A percentile compares a stretch with the other conserved stretches of the same genome.
Conservation (phyloP, 2,113 vertebrate genomes). For the Pagrus major region DNA sequence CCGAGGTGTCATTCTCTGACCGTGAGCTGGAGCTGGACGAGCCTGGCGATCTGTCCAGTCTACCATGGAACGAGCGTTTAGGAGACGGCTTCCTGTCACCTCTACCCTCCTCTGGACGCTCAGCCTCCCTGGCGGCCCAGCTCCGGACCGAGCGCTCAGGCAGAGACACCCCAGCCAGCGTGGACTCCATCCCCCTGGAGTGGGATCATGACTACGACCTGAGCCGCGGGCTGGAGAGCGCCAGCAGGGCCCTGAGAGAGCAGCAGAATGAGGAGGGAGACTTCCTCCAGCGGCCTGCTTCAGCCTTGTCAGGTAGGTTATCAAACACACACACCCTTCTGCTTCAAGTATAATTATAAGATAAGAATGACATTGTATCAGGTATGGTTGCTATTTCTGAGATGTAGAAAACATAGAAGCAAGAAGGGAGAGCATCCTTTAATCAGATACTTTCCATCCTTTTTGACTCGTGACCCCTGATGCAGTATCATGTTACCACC, state of each 20-base stretch:
- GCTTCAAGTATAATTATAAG: neutral
- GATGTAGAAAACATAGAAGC: neutral
- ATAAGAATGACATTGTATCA: neutral
- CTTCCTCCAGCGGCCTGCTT: conserved; percentile 85
- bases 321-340: neutral
- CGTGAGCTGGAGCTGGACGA: conserved; percentile 95
- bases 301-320: conserved; percentile 88
- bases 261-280: conserved; percentile 87
- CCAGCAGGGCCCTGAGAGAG: conserved; percentile 85
- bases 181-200: conserved; percentile 98
- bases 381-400: neutral
- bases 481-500: neutral
- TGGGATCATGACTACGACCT: conserved; percentile 99
- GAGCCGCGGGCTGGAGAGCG: conserved; percentile 93
- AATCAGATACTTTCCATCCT: neutral
- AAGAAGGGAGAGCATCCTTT: neutral
- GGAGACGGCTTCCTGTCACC: conserved; percentile 90
- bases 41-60: conserved; percentile 87
- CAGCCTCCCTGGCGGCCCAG: conserved; percentile 90
- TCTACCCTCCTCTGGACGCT: conserved; percentile 92
- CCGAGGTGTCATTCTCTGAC: conserved; percentile 89
- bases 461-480: neutral
- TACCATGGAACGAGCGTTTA: conserved; percentile 91
- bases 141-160: conserved; percentile 92
- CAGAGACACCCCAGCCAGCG: conserved; percentile 94